Base-by-base conservation (phyloP, 2,797 vertebrate genomes). In the Catharus ustulatus region DNA sequence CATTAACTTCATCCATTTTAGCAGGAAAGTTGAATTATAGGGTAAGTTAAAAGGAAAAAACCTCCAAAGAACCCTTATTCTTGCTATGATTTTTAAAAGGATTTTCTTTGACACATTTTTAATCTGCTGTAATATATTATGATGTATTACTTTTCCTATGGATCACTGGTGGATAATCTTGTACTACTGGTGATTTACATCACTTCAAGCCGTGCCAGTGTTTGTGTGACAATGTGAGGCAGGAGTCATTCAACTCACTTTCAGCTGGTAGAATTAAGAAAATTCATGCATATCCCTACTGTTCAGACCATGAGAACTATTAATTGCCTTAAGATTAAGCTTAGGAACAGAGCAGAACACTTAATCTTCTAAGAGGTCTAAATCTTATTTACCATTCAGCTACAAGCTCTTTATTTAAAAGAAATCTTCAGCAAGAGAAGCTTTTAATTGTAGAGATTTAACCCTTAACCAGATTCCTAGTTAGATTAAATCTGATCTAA, bases 351-450 rank as follows among this genome's bases (percentile, higher is more conserved):
- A 94, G 81, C 68, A 95, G 92, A 90, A 95, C 83, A 90, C 71
- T 94, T 96, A 84, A 95, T 95, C 93, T 95, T 89, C 80, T 94
- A 95, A 87, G 74, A 92, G 83, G 63, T 84, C 92, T 96, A 84
- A 95, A 76, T 62, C 93, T 95, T 95, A 90, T 94, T 94, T 95
- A 87, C 72, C 48, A 69, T 90, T 90, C 90, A 76, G 52, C 55
- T 87, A 71, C 82, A 94, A 77, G 34, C 59, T 69, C 75, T 67
- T 68, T 85, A 66, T 86, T 46, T 4, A 62, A 92, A 93, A 95
- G 81, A 88, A 83, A 61, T 45, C 80, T 93, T 66, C 89, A 54
- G n/a, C 77, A 92, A 79, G 52, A 67, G 72, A 73, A 66, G 58
- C 48, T 91, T 92, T 93, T 91, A 79, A 93, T 85, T 49, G 71